Conservation (phyloP, 2,888 invertebrate species). For the Blera fallax region DNA sequence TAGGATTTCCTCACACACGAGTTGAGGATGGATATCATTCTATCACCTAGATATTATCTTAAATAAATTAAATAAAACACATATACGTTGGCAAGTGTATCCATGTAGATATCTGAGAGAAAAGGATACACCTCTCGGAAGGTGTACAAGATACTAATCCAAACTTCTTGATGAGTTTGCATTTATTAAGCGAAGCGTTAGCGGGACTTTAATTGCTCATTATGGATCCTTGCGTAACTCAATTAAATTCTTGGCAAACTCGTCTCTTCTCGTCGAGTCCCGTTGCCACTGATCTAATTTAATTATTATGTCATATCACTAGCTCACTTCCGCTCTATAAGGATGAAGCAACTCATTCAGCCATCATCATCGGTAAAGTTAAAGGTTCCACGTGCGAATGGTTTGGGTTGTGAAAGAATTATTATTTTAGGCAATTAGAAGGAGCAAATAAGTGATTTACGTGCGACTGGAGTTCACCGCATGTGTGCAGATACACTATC, state of each 20-base stretch:
- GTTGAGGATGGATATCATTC: conserved; percentile 23
- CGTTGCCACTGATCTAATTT: conserved; percentile 39
- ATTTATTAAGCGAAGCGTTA: conserved; percentile 45
- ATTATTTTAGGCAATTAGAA: conserved; percentile 21
- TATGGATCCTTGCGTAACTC: conserved; percentile 50
- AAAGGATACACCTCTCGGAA: background rate
- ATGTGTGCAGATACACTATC: background rate
- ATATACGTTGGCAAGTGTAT: background rate
- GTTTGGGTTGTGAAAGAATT: background rate
- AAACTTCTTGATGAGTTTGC: conserved; percentile 62
- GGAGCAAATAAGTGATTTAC: conserved; percentile 8
- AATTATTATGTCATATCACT: conserved; percentile 49
- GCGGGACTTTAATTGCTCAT: conserved; percentile 62
- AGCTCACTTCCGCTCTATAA: background rate
- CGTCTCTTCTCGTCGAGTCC: background rate
- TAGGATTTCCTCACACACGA: background rate
- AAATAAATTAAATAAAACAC: conserved; percentile 49
- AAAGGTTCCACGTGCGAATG: background rate
- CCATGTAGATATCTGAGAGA: background rate
- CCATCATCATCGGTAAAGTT: background rate
- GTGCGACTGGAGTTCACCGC: background rate
- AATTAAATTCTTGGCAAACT: conserved; percentile 49
- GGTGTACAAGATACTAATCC: conserved; percentile 11
- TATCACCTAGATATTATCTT: conserved; percentile 44
- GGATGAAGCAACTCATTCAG: background rate